Conservation (phyloP, 2,888 invertebrate genomes). For the Pristionchus japonicus region DNA sequence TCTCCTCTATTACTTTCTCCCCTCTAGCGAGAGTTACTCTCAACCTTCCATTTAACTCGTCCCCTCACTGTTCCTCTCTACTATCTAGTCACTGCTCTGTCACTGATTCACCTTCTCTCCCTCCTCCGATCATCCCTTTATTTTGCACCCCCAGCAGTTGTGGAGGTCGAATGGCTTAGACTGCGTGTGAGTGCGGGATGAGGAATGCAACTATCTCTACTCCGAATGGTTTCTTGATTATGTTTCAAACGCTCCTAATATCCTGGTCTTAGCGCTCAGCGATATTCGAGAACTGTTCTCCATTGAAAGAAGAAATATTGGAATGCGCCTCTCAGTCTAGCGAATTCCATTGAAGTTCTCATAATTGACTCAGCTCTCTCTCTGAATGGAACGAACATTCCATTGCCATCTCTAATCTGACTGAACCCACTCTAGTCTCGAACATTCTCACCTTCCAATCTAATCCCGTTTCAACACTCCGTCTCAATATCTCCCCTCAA, state of each 20-base stretch:
- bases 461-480: slow-evolving; percentile 8
- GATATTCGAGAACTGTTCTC: neutral
- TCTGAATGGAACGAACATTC: neutral
- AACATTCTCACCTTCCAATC: neutral
- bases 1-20: neutral
- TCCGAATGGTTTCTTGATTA: neutral
- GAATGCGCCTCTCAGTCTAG: too few species aligned
- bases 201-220: too few species aligned
- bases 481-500: neutral
- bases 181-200: neutral
- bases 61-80: neutral
- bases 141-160: neutral
- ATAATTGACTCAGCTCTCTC: too few species aligned
- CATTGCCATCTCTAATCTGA: neutral
- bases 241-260: neutral
- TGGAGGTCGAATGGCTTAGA: slow-evolving; percentile 38
- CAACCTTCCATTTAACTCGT: neutral
- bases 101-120: neutral
- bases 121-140: neutral
- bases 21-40: slow-evolving; percentile 27
- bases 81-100: neutral
- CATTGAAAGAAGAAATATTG: too few species aligned
- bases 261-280: neutral
- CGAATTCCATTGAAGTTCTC: too few species aligned
- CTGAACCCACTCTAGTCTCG: neutral